phyloP scores from a whole-genome alignment of 2,888 invertebrate genomes.

The Napeogenes sylphis region DNA sequence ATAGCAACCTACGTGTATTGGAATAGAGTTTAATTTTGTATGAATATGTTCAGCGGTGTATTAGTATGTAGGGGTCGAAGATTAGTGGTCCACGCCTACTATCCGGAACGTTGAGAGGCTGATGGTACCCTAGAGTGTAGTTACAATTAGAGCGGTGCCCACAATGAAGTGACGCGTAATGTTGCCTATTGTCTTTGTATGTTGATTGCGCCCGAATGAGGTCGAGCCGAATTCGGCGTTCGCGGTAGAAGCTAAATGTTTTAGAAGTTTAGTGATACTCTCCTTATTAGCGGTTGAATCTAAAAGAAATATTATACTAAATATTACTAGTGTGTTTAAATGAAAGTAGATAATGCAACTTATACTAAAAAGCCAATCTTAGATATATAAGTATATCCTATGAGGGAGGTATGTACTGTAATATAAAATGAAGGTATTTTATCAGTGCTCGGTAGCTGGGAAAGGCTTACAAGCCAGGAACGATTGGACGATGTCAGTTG shows the following conservation, averaged over 20 bases:
- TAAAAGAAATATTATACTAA: too few species aligned
- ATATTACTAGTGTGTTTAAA: too few species aligned
- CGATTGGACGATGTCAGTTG: slow-evolving; percentile 57
- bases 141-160: slow-evolving; percentile 78
- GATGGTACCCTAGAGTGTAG: slow-evolving; percentile 76
- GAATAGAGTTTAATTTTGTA: slow-evolving; percentile 42
- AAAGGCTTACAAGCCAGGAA: slow-evolving; percentile 58
- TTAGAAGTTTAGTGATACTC: neutral
- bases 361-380: too few species aligned
- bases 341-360: too few species aligned
- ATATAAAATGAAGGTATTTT: slow-evolving; percentile 40
- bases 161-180: slow-evolving; percentile 78
- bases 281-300: too few species aligned
- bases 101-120: slow-evolving; percentile 74
- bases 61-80: slow-evolving; percentile 77
- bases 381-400: too few species aligned
- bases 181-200: slow-evolving; percentile 74
- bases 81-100: slow-evolving; percentile 77
- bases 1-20: slow-evolving; percentile 41
- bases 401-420: slow-evolving; percentile 13
- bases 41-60: slow-evolving; percentile 43
- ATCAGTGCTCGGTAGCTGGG: slow-evolving; percentile 38
- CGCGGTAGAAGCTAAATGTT: slow-evolving; percentile 8
- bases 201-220: slow-evolving; percentile 72
- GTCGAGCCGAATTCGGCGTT: slow-evolving; percentile 40